phyloP scores from a whole-genome alignment of 1,140 invertebrate species.

The Druon quercuslanigerum region DNA sequence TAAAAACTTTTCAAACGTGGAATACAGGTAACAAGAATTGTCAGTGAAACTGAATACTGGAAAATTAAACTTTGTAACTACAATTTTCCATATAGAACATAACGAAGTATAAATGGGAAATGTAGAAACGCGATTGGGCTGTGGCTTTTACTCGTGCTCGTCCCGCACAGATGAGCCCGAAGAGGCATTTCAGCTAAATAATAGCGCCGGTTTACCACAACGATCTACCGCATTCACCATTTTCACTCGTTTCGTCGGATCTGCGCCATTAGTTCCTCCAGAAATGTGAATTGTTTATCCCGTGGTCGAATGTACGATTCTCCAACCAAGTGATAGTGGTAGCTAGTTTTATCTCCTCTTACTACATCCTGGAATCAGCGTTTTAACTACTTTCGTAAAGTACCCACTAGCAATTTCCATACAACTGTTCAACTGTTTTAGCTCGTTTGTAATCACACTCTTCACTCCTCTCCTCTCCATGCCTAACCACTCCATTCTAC shows the following conservation, averaged over 20 bases:
- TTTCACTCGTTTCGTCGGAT: conserved; percentile 26
- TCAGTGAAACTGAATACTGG: too few relatives aligned
- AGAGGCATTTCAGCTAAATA: conserved; percentile 22
- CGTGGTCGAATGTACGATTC: not conserved
- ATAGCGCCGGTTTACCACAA: conserved; percentile 15
- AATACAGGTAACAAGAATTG: too few relatives aligned
- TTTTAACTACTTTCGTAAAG: conserved; percentile 22
- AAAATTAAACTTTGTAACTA: too few relatives aligned
- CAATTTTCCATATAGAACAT: too few relatives aligned
- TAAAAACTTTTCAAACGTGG: too few relatives aligned
- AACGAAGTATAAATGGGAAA: not conserved
- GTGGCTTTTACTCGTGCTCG: not conserved
- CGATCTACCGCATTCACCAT: conserved; percentile 18
- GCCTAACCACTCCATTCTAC: too few relatives aligned
- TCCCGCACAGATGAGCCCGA: not conserved
- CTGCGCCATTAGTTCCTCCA: conserved; percentile 4
- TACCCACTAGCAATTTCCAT: not conserved
- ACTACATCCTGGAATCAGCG: not conserved
- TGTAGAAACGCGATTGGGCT: conserved; percentile 4
- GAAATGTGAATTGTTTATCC: conserved; percentile 13
- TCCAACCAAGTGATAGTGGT: not conserved
- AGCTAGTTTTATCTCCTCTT: conserved; percentile 1
- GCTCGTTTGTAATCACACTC: too few relatives aligned
- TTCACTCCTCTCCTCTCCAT: too few relatives aligned
- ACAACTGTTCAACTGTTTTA: too few relatives aligned